Evolutionary conservation across 2,888 invertebrate genomes (phyloP).

Genomic region (Sceliomorpha sp.): DNA sequence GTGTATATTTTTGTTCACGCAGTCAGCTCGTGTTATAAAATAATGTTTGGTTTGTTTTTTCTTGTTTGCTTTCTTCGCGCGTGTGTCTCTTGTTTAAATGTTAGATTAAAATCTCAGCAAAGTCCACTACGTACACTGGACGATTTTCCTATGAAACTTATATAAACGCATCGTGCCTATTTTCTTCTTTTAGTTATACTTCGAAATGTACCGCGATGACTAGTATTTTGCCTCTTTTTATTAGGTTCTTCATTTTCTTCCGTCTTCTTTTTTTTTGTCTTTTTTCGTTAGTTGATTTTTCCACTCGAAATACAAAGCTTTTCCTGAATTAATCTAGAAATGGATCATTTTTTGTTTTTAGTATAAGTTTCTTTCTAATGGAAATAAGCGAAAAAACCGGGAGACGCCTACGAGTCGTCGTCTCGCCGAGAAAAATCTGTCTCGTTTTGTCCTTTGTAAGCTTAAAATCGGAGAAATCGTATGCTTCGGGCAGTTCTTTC

Average conservation of each 20-base stretch:
- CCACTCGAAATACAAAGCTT: constrained; percentile 53
- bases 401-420: constrained; percentile 39
- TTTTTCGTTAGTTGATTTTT: constrained; percentile 40
- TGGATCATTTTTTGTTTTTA: constrained; percentile 38
- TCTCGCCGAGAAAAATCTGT: constrained; percentile 40
- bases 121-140: constrained; percentile 54
- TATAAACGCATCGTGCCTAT: constrained; percentile 56
- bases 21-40: constrained; percentile 46
- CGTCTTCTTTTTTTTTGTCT: constrained; percentile 6
- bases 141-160: constrained; percentile 55
- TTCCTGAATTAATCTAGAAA: constrained; percentile 56
- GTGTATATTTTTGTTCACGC: constrained; percentile 34
- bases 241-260: constrained; percentile 21
- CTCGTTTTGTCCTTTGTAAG: constrained; percentile 38
- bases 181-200: constrained; percentile 46
- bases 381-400: constrained; percentile 55
- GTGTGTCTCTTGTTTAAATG: constrained; percentile 21
- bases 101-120: constrained; percentile 41
- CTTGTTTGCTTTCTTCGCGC: constrained; percentile 32
- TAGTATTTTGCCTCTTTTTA: constrained; percentile 41
- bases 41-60: constrained; percentile 26
- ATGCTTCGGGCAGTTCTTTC: constrained; percentile 53
- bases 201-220: constrained; percentile 51
- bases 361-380: constrained; percentile 47
- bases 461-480: constrained; percentile 55